A percentile compares a stretch with the other conserved stretches of the same genome.
phyloP scores from a whole-genome alignment of 2,797 vertebrate genomes.

The Microchirus variegatus region DNA sequence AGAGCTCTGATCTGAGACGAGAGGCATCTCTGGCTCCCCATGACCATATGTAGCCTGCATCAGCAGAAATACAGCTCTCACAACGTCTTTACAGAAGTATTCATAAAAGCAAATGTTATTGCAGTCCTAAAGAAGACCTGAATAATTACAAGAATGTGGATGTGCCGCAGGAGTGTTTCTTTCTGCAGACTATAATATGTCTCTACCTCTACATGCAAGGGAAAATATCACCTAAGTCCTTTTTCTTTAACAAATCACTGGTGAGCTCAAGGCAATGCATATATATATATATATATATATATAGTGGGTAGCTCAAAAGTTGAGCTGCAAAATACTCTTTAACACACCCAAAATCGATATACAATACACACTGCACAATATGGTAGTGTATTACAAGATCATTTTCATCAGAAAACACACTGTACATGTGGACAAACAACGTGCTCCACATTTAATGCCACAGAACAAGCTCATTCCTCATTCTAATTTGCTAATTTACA shows the following conservation, averaged over 20 bases:
- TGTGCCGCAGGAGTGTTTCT: background rate
- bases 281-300: background rate
- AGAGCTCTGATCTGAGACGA: constrained; percentile 62
- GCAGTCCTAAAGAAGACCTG: constrained; percentile 10
- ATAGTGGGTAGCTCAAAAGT: constrained; percentile 1
- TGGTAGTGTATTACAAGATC: no score
- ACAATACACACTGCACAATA: background rate
- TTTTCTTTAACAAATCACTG: constrained; percentile 13
- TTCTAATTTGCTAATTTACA: constrained; percentile 22
- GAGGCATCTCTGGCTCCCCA: constrained; percentile 45
- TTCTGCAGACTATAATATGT: background rate
- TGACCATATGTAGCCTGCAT: constrained; percentile 54
- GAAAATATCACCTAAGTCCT: constrained; percentile 13
- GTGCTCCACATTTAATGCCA: no score
- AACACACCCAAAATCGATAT: background rate
- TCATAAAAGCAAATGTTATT: constrained; percentile 33
- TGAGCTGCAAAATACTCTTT: constrained; percentile 16
- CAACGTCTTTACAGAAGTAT: constrained; percentile 18
- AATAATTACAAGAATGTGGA: constrained; percentile 14
- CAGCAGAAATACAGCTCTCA: constrained; percentile 50
- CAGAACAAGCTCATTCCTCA: background rate
- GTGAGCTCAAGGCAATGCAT: constrained; percentile 10
- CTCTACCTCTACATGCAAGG: constrained; percentile 2
- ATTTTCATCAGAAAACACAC: no score
- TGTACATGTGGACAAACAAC: no score